A percentile compares a stretch with the other conserved stretches of the same genome.
Conservation (phyloP, 2,888 invertebrate genomes). For the Stictocephala bisonia region DNA sequence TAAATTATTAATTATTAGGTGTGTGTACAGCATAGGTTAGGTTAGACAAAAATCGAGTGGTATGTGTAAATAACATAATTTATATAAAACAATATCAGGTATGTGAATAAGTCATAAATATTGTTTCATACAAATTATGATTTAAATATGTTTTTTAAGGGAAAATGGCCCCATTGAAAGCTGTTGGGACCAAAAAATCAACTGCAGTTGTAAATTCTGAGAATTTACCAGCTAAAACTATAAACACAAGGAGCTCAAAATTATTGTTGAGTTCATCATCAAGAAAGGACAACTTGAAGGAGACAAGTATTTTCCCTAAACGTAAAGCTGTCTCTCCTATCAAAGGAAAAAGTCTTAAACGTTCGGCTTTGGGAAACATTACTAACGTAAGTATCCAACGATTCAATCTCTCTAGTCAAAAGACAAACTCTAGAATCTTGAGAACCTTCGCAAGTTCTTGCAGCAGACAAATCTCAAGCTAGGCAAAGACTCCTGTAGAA, state of each 20-base stretch:
- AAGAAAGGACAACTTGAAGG: slow-evolving; percentile 60
- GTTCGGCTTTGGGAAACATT: slow-evolving; percentile 88
- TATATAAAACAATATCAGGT: no score
- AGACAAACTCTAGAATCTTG: not conserved
- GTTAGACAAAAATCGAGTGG: no score
- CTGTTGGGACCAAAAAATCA: slow-evolving; percentile 37
- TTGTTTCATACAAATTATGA: no score
- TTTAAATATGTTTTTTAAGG: not conserved
- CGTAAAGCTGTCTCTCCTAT: slow-evolving; percentile 86
- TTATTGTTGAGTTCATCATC: not conserved
- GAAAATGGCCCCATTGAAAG: slow-evolving; percentile 51
- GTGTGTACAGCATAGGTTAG: no score
- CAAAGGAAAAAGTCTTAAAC: slow-evolving; percentile 75
- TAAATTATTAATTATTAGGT: no score
- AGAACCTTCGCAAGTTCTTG: not conserved
- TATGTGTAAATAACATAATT: no score
- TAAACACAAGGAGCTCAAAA: slow-evolving; percentile 49
- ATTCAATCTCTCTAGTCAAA: not conserved
- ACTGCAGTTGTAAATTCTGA: slow-evolving; percentile 37
- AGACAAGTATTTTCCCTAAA: slow-evolving; percentile 70
- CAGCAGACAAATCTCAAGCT: not conserved
- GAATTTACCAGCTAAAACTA: slow-evolving; percentile 38
- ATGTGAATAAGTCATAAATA: no score
- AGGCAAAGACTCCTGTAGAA: no score
- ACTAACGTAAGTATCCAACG: slow-evolving; percentile 72